Conservation (phyloP, 2,797 vertebrate species). For the Xerus rutilus region DNA sequence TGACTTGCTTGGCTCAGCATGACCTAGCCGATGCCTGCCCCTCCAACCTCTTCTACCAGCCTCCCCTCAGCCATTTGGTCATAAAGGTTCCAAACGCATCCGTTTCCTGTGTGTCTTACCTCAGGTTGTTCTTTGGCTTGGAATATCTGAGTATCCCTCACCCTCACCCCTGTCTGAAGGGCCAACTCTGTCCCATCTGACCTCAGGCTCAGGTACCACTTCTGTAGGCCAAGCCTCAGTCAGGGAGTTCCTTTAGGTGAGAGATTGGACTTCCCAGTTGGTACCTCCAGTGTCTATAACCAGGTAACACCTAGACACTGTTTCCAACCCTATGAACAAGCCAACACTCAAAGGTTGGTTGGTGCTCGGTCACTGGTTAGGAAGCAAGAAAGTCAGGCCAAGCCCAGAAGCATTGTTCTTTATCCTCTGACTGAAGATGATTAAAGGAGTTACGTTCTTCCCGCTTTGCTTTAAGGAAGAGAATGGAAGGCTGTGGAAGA, state of each 20-base stretch:
- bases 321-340: background rate
- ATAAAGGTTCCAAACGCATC: background rate
- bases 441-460: background rate
- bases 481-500: background rate
- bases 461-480: background rate
- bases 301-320: background rate
- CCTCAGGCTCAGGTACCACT: background rate
- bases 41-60: background rate
- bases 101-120: background rate
- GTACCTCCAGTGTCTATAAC: background rate
- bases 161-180: background rate
- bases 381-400: background rate
- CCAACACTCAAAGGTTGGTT: background rate
- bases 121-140: background rate
- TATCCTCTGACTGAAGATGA: background rate
- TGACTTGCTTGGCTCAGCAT: background rate
- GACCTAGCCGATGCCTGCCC: background rate
- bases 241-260: background rate
- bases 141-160: background rate
- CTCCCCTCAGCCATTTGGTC: background rate
- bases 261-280: background rate
- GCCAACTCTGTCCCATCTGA: background rate
- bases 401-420: background rate
- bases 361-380: background rate
- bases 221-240: background rate